Evolutionary conservation across 2,113 vertebrate species (phyloP).

Genomic region (Marmota flaviventris): DNA sequence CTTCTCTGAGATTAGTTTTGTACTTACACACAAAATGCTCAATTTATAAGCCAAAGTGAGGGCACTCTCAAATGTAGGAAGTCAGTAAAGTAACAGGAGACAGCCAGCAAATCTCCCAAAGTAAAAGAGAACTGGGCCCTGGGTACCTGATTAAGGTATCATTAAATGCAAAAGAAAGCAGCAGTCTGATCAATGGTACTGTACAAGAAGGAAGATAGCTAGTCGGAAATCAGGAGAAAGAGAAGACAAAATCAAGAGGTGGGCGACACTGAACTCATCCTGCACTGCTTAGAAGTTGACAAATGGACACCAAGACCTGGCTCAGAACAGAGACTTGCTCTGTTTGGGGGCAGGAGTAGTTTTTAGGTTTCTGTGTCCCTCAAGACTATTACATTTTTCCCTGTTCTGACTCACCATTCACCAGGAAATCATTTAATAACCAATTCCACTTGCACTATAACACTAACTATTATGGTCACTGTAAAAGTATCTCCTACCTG

Average conservation of each 20-base stretch:
- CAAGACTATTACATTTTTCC: background rate
- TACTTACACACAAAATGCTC: conserved; percentile 44
- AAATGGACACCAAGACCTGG: rapidly evolving
- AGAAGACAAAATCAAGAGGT: background rate
- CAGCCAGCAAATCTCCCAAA: background rate
- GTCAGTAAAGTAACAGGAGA: background rate
- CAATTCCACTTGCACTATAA: background rate
- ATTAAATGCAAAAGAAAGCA: background rate
- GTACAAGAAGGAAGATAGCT: background rate
- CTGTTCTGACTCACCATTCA: background rate
- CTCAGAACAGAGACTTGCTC: background rate
- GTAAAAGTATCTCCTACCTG: background rate
- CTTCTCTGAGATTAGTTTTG: conserved; percentile 59
- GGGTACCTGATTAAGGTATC: too few relatives aligned
- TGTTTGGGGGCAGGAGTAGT: too few relatives aligned
- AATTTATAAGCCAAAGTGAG: background rate
- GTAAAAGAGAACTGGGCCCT: background rate
- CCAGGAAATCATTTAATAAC: background rate
- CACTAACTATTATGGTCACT: background rate
- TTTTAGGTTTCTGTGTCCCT: background rate
- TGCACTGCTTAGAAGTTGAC: background rate
- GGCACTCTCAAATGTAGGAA: background rate
- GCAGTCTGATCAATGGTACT: background rate
- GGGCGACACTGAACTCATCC: rapidly evolving
- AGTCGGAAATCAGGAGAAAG: background rate